A percentile compares a stretch with the other conserved stretches of the same genome.
phyloP scores from a whole-genome alignment of 1,140 invertebrate genomes.

The Panagrolaimus sp. region DNA sequence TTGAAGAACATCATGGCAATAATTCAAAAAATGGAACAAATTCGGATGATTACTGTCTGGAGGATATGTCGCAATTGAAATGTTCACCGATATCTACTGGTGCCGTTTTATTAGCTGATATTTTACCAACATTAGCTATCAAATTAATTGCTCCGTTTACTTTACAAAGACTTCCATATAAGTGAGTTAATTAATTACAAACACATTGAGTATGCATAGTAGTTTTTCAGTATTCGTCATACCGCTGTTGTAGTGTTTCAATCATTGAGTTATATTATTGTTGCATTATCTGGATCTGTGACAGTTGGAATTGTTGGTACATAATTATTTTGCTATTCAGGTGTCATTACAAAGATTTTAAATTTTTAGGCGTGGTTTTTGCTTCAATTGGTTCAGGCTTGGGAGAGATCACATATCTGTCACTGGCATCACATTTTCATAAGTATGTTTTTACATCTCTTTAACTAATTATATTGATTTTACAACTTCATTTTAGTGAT shows the following conservation, averaged over 20 bases:
- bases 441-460: slow-evolving; percentile 10
- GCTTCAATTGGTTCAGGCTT: slow-evolving; percentile 13
- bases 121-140: slow-evolving; percentile 17
- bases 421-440: slow-evolving; percentile 17
- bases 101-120: slow-evolving; percentile 19
- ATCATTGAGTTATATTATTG: neutral
- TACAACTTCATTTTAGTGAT: neutral
- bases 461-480: neutral
- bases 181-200: neutral
- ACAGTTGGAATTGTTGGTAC: neutral
- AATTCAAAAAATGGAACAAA: slow-evolving; percentile 26
- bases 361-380: slow-evolving; percentile 17
- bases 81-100: slow-evolving; percentile 18
- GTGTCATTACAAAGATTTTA: no score
- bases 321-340: no score
- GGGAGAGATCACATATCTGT: slow-evolving; percentile 18
- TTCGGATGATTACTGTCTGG: slow-evolving; percentile 18
- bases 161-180: slow-evolving; percentile 13
- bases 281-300: neutral
- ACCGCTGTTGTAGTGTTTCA: neutral
- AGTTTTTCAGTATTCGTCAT: neutral
- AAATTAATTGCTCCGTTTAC: slow-evolving; percentile 16
- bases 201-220: neutral
- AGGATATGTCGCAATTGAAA: neutral
- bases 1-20: slow-evolving; percentile 19